Base-by-base conservation (phyloP, 2,888 invertebrate species). In the Formica aserva region DNA sequence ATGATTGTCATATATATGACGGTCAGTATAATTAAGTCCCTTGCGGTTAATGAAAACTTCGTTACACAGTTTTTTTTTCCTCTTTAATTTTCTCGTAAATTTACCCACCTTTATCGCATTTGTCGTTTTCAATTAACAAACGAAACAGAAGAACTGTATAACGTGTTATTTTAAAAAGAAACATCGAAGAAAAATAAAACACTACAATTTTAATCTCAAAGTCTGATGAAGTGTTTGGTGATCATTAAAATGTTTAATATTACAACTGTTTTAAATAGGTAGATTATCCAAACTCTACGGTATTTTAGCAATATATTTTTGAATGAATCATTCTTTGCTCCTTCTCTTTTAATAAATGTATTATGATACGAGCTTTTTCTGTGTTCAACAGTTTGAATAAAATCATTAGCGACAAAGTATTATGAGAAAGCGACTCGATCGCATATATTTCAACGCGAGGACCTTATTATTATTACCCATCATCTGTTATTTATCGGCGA, bases 1-100 rank as follows among this genome's bases (percentile, higher is more conserved):
- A 80, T 35, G 76, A 60, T 22, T 63, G 62, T 67, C 62, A 29
- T 62, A 69, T 83, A 83, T 62, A 67, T 57, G 26, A 74, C 65
- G 65, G 85, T 75, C 76, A 67, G 86, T 91, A 35, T 35, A 92
- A 92, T 92, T 92, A 92, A 92, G 87, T 89, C 88, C 83, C 89
- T 72, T 74, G 89, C 77, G 89, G 89, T 87, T 87, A 87, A 90
- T 90, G 80, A 85, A 88, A 88, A 91, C 87, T 85, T 81, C 11
- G 26, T 78, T 45, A 18, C 29, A 57, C 1, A 48, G 75, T 35
- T 77, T 55, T 66, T 78, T 45, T 74, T 78, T 45, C 41, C 41
- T 69, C 6, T 60, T 35, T 22, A 22, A 5, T 29, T n/a, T 13
- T 57, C 11, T 11, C 26, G 13, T 60, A 6, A 72, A 45, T 78